These are phyloP conservation scores for Saccopteryx leptura DNA, from an alignment of 2,113 vertebrate genomes.

Conservation along the genomic window DNA sequence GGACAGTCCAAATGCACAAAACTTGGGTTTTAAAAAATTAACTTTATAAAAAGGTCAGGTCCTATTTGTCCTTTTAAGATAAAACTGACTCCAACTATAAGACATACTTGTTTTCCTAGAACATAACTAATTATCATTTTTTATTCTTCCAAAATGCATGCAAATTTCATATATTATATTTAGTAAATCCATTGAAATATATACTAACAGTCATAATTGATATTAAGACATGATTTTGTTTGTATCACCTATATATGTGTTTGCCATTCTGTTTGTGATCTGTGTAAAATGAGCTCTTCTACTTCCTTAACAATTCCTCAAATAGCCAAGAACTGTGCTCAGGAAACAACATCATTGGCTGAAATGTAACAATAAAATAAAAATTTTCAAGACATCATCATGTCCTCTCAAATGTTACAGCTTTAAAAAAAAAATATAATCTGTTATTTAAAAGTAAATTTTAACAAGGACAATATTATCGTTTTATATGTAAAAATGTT, in stretches of 20 bases:
- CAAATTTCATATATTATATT: constrained; percentile 8
- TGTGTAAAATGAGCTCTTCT: constrained; percentile 30
- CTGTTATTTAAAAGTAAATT: constrained; percentile 41
- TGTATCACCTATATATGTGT: neutral
- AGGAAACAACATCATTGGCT: neutral
- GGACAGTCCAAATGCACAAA: neutral
- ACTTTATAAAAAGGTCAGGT: neutral
- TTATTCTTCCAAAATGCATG: constrained; percentile 35
- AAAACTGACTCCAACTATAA: constrained; percentile 18
- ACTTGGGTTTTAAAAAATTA: neutral
- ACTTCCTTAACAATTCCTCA: constrained; percentile 27
- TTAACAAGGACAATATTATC: constrained; percentile 47
- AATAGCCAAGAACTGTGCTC: neutral
- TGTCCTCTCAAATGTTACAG: constrained; percentile 11
- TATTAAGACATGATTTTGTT: neutral
- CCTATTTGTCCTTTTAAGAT: neutral
- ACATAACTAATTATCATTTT: neutral
- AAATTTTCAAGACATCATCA: neutral
- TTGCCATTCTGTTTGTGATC: neutral
- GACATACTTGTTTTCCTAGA: neutral
- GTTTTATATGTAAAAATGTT: constrained; percentile 22
- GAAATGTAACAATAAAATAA: neutral
- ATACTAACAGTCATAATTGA: neutral
- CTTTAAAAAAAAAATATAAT: constrained; percentile 39
- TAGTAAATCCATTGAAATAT: neutral